Evolutionary conservation across 2,113 vertebrate species (phyloP), one percentile per base, ranked within the genome.

Genomic region (Anas platyrhynchos): DNA sequence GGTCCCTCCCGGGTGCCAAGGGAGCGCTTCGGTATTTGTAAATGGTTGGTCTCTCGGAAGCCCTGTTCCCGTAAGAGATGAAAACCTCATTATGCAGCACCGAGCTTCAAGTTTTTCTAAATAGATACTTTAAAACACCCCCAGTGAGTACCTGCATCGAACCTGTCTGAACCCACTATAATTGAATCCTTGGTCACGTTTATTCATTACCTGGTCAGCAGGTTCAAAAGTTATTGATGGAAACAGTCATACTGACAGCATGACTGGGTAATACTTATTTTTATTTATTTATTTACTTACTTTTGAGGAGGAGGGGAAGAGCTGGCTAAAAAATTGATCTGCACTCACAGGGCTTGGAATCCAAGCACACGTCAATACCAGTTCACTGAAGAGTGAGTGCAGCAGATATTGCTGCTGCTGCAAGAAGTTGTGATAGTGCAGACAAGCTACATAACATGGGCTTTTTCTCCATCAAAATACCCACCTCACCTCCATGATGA

Each of bases 121-220:
- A 50, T 0, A 76, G 44, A 48, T 62, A 12, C 9, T 66, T 83
- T 62, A 58, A 46, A 83, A 58, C 3, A 9, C 27, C n/a, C 25
- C 46, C 62, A 36, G 21, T 31, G 31, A 4, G 5, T 62, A n/a
- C 17, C 77, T 83, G 59, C 31, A 81, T n/a, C 36, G 69, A 74
- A 34, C 20, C 7, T 0, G 0, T 15, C 0, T 0, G 21, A 85
- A 72, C 18, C 46, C 34, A 14, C 31, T 56, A 29, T 21, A 72
- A 79, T 21, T 46, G 34, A 83, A 80, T 56, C 41, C 71, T 74
- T 66, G 38, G 55, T 88, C 67, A 73, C 73, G 88, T 83, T 68
- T 56, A 36, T 79, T 44, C 73, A 15, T 38, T 58, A 93, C 88
- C 6, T 26, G 78, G 13, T 50, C 54, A 85, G 27, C 2, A 4